Evolutionary conservation across 2,888 invertebrate genomes (phyloP), one percentile per base, ranked within the genome.

Genomic region (Dolichomitus sp.): DNA sequence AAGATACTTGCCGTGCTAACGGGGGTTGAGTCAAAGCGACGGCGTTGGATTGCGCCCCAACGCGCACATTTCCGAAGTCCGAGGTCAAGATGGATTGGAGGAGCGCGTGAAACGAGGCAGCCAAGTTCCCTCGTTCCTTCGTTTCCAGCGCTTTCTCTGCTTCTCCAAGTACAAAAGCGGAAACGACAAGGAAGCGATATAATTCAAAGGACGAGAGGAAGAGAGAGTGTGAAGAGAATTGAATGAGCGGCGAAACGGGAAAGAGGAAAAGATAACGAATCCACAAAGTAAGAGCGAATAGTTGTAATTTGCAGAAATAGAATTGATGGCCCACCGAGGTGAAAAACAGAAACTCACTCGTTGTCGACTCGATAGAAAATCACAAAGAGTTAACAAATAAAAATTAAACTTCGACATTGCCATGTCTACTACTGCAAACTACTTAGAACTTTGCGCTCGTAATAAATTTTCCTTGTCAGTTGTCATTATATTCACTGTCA

Each of bases 1-100:
- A 37, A 33, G 37, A 23, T 30, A 23, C 37, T 17, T 14, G 1
- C 9, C 37, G 14, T 19, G 50, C 33, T 23, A 23, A 40, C 9
- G 50, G 52, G 9, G 27, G 40, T 50, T 37, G 72, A 54, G 50
- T 37, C 50, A 61, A 63, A 74, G 33, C 52, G 63, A n/a, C 50
- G 40, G 27, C 50, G 40, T 52, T 40, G 73, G 17, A 63, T 63
- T 33, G 86, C 81, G 80, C 83, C 72, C 85, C 81, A 80, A 82
- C 61, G 75, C 69, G 83, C 80, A 68, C 84, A 79, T 80, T 88
- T 87, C 85, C 87, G 85, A 84, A 85, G 70, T 83, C 80, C 83
- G 84, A 90, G 89, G 54, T 87, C 87, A 90, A 91, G 91, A 91
- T 88, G 84, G 87, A 91, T 90, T 88, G 86, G 87, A 86, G 85